Evolutionary conservation across 2,888 invertebrate species (phyloP).

Genomic region (Drosophila greeni): DNA sequence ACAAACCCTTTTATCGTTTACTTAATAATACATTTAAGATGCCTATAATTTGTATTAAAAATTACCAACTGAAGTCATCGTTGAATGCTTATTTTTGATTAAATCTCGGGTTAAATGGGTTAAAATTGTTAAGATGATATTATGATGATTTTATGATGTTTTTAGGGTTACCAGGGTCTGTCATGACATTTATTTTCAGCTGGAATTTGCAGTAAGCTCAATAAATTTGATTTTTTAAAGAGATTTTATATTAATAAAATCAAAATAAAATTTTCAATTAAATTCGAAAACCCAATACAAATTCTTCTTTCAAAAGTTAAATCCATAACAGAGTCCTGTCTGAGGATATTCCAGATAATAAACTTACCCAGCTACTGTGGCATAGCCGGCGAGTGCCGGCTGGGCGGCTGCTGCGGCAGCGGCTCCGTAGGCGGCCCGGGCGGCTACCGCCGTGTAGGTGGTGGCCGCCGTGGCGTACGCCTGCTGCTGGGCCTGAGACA

Average conservation of each 20-base stretch:
- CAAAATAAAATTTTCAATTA: not conserved
- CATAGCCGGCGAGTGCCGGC: constrained; percentile 84
- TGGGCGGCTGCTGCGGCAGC: constrained; percentile 83
- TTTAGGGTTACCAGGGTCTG: not conserved
- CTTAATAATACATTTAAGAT: not conserved
- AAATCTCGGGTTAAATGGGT: not conserved
- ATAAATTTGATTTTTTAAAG: not conserved
- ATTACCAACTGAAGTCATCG: constrained; percentile 17
- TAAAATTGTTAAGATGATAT: constrained; percentile 4
- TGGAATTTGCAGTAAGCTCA: not conserved
- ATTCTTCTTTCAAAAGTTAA: not conserved
- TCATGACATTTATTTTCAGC: not conserved
- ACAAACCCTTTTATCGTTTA: no score
- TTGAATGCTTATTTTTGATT: not conserved
- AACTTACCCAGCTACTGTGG: constrained; percentile 85
- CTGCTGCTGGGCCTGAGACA: constrained; percentile 90
- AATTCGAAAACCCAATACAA: not conserved
- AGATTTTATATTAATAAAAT: not conserved
- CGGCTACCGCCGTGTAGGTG: constrained; percentile 91
- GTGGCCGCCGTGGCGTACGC: constrained; percentile 93
- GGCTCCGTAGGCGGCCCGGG: constrained; percentile 89
- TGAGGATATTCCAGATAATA: not conserved
- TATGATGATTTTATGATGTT: not conserved
- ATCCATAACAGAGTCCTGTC: no score
- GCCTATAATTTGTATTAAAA: no score